These are phyloP conservation scores for Hemiprocne comata DNA, from an alignment of 2,113 vertebrate species.

Conservation along the genomic window DNA sequence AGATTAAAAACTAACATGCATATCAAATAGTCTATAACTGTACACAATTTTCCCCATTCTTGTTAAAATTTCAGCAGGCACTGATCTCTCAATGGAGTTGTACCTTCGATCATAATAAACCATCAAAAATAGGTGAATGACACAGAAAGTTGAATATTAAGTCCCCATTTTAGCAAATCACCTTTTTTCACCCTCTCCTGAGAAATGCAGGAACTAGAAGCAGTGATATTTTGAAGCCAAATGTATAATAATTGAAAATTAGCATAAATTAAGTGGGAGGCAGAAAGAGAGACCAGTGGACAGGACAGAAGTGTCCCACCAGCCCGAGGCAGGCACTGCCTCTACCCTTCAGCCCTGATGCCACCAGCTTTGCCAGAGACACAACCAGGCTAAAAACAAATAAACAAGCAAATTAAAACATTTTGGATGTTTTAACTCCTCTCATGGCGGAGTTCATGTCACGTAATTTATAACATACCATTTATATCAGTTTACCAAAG, in stretches of 20 bases:
- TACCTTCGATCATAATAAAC: not conserved
- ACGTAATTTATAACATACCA: rapidly evolving
- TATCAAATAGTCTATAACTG: not conserved
- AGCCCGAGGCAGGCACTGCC: too few species aligned
- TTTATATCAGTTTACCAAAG: not conserved
- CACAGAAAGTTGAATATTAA: not conserved
- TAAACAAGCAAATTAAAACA: rapidly evolving
- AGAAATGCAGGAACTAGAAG: not conserved
- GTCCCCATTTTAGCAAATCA: not conserved
- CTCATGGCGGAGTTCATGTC: not conserved
- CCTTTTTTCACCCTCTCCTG: not conserved
- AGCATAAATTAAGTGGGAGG: too few species aligned
- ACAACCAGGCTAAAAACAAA: not conserved
- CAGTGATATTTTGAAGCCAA: not conserved
- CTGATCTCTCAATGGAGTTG: not conserved
- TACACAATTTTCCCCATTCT: not conserved
- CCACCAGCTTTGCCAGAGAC: not conserved
- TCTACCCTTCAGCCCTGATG: not conserved
- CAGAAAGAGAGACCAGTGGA: not conserved
- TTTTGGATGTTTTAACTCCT: not conserved
- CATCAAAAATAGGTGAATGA: not conserved
- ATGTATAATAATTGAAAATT: not conserved
- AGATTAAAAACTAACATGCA: not conserved
- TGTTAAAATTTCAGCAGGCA: not conserved
- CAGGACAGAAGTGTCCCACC: not conserved